Base-by-base conservation (phyloP, 2,113 vertebrate genomes). In the Oncorhynchus clarkii region DNA sequence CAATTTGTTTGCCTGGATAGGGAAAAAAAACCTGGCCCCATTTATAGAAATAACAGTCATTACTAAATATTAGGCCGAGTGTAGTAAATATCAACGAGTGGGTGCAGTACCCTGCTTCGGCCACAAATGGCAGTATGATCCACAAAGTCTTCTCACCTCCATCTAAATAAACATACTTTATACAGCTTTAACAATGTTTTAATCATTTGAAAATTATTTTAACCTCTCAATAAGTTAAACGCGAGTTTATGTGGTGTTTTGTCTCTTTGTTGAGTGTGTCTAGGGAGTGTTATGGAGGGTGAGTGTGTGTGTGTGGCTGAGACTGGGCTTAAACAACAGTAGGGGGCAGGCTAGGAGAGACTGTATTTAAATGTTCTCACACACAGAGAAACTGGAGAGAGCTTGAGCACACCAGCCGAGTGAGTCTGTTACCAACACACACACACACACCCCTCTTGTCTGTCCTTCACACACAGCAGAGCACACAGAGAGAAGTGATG, bases 331-430 rank as follows among this genome's bases (percentile, higher is more conserved):
- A 88, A 89, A 86, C 87, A 92, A 92, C 93, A 94, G 91, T 93
- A 93, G 91, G 91, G 92, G 91, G 91, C 92, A 94, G 91, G 88
- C 93, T 93, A 93, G 92, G 92, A 93, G 90, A 93, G 92, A 89
- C 85, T 92, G 91, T 91, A 92, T 92, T 92, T 88, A 91, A 93
- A 92, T 93, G 88, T 82, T 85, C 84, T 79, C 86, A 80, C 86
- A 76, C 78, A 89, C 72, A 75, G 76, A 70, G 84, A 81, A 87
- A 88, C 87, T 85, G 80, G 81, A 84, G 74, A 78, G 85, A 80
- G 80, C 34, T 39, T 39, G 34, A 39, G 77, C 82, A 77, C 82
- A 85, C 12, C 22, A 65, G 81, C 73, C 39, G 78, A 73, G 71
- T 73, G 83, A 76, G 74, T 20, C 67, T 76, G 68, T 79, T 60